Percentiles rank a stretch among this genome's conserved stretches.
Conservation (phyloP, 2,113 vertebrate species). For the Labrus mixtus region DNA sequence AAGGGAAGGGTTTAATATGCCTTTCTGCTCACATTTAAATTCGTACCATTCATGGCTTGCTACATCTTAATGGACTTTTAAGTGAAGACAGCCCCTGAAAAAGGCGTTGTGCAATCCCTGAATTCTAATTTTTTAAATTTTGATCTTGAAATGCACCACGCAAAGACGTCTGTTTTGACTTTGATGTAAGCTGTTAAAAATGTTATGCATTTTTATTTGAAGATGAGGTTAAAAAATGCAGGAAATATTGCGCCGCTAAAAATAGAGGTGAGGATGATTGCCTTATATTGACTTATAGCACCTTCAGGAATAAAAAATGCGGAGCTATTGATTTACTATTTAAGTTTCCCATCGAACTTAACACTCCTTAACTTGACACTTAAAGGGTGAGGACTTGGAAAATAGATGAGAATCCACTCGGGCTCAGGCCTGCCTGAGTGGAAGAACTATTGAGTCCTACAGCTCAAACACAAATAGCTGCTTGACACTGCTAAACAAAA, state of each 20-base stretch:
- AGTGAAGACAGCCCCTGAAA: slow-evolving; percentile 50
- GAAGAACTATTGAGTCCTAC: slow-evolving; percentile 56
- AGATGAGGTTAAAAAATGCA: slow-evolving; percentile 30
- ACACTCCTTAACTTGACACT: slow-evolving; percentile 66
- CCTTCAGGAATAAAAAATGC: slow-evolving; percentile 65
- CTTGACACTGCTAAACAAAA: slow-evolving; percentile 70
- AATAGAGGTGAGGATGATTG: slow-evolving; percentile 58
- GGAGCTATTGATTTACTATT: slow-evolving; percentile 72
- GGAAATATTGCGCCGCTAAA: slow-evolving; percentile 23
- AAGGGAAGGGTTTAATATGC: slow-evolving; percentile 71
- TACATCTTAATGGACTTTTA: slow-evolving; percentile 70
- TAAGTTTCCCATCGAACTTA: slow-evolving; percentile 63
- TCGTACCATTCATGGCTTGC: slow-evolving; percentile 47
- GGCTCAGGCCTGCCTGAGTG: slow-evolving; percentile 25
- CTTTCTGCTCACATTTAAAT: slow-evolving; percentile 64
- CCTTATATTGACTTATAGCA: slow-evolving; percentile 64
- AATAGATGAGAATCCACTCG: slow-evolving; percentile 68
- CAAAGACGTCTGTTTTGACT: slow-evolving; percentile 21
- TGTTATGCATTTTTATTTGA: slow-evolving; percentile 33
- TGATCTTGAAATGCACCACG: slow-evolving; percentile 38
- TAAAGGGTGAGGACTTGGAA: slow-evolving; percentile 58
- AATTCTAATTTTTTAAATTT: slow-evolving; percentile 24
- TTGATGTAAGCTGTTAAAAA: slow-evolving; percentile 23
- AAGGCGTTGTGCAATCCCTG: slow-evolving; percentile 3
- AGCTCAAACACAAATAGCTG: slow-evolving; percentile 69